Evolutionary conservation across 2,113 vertebrate species (phyloP), one percentile per base, ranked within the genome.

Genomic region (Forbesichthys papilliferus): DNA sequence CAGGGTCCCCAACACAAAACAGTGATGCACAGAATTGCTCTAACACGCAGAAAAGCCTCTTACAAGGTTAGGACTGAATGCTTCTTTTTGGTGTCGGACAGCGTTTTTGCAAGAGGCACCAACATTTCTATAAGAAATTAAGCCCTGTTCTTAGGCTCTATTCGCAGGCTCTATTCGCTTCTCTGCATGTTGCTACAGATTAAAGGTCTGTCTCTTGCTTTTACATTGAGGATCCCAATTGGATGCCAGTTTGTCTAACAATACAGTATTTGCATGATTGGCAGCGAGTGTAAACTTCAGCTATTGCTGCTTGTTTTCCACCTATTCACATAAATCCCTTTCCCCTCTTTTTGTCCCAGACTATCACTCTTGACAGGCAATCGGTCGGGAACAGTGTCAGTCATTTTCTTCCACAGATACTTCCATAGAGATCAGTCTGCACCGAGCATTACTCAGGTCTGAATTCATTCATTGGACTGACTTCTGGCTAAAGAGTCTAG

Each of bases 11-110:
- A 6, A 80, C 81, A 33, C 86, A 87, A 73, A 85, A 87, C 3
- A 86, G 68, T 3, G 91, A 88, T 51, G 90, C 89, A 49, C 78
- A 85, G 75, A 92, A 91, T 36, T 89, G 90, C 62, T 89, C 90
- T 69, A 88, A 75, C 69, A 64, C 88, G 77, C 88, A 91, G 82
- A 92, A 88, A 81, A 87, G 69, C 77, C 89, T 91, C 72, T 84
- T 91, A 58, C 89, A 91, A 88, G 91, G 92, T 91, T 89, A 89
- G 87, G 77, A 78, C 47, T 13, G 47, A 76, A 36, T 68, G 67
- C 63, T 72, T 78, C 74, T 79, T 60, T 81, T 64, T 75, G 77
- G 69, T 63, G 68, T 76, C 16, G 58, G 74, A 56, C 74, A 64
- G 75, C 20, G 36, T 55, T 53, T 57, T 69, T 34, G 55, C 33